Evolutionary conservation across 2,797 vertebrate species (phyloP).

Genomic region (Amblyraja radiata): DNA sequence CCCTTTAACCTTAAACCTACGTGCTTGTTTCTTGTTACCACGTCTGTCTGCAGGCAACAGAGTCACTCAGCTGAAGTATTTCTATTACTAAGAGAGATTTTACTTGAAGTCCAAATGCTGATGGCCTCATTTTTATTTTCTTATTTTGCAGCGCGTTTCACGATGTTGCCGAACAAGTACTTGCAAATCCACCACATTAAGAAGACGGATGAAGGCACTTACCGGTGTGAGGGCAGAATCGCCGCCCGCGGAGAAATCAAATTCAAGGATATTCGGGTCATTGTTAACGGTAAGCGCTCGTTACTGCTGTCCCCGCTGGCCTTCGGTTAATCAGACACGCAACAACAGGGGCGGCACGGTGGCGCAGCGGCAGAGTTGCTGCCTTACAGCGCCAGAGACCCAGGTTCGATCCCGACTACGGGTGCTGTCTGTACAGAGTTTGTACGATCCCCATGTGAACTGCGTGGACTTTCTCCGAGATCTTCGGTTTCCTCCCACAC

Average conservation of each 20-base stretch:
- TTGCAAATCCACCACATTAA: constrained; percentile 91
- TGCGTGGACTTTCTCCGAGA: too few relatives aligned
- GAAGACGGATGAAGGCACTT: constrained; percentile 89
- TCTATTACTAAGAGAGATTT: not conserved
- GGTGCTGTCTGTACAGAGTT: too few relatives aligned
- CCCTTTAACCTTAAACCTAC: too few relatives aligned
- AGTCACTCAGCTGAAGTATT: not conserved
- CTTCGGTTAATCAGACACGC: not conserved
- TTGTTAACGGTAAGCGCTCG: constrained; percentile 82
- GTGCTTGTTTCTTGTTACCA: too few relatives aligned
- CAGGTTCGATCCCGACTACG: too few relatives aligned
- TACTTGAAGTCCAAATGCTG: not conserved
- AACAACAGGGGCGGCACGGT: too few relatives aligned
- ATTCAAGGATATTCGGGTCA: constrained; percentile 83
- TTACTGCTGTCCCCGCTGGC: not conserved
- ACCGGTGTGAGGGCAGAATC: constrained; percentile 91
- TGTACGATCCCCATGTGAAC: too few relatives aligned
- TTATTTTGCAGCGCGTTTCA: constrained; percentile 73
- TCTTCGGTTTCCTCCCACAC: too few relatives aligned
- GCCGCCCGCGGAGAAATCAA: constrained; percentile 90
- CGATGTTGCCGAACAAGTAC: constrained; percentile 85
- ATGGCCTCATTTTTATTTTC: not conserved
- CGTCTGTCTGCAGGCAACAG: not conserved
- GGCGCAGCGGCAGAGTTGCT: too few relatives aligned
- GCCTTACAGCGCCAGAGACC: too few relatives aligned